A percentile compares a stretch with the other conserved stretches of the same genome.
Conservation (phyloP, 2,113 vertebrate genomes). For the Phoenicopterus ruber region DNA sequence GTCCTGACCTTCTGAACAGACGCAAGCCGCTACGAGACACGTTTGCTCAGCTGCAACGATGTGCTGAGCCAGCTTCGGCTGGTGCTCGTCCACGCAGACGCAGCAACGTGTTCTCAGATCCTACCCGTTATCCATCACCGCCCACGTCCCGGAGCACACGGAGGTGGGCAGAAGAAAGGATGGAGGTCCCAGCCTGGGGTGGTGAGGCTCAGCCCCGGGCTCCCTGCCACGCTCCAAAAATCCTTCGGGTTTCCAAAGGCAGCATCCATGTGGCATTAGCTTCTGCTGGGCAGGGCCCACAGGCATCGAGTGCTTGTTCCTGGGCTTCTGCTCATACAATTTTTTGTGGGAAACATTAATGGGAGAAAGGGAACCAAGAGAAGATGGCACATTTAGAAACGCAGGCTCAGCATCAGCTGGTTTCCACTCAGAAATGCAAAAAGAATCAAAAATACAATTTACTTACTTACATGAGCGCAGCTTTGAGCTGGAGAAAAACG, state of each 20-base stretch:
- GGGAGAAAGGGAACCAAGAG: not conserved
- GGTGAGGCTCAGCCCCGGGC: not conserved
- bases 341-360: accelerated
- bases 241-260: not conserved
- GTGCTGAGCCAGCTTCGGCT: not conserved
- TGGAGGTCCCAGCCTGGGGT: not conserved
- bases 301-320: not conserved
- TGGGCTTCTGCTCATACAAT: not conserved
- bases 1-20: not conserved
- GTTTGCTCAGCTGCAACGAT: not conserved
- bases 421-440: not conserved
- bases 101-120: not conserved
- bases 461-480: not conserved
- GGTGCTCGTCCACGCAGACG: accelerated
- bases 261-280: not conserved
- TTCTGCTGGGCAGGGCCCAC: not conserved
- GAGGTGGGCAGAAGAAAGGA: not conserved
- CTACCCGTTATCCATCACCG: not conserved
- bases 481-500: not conserved
- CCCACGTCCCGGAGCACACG: accelerated
- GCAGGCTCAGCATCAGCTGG: not conserved
- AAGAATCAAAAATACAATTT: not conserved
- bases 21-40: not conserved
- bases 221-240: not conserved
- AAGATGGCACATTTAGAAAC: accelerated